Conservation (phyloP, 1,140 invertebrate genomes). For the Callitettix versicolor region DNA sequence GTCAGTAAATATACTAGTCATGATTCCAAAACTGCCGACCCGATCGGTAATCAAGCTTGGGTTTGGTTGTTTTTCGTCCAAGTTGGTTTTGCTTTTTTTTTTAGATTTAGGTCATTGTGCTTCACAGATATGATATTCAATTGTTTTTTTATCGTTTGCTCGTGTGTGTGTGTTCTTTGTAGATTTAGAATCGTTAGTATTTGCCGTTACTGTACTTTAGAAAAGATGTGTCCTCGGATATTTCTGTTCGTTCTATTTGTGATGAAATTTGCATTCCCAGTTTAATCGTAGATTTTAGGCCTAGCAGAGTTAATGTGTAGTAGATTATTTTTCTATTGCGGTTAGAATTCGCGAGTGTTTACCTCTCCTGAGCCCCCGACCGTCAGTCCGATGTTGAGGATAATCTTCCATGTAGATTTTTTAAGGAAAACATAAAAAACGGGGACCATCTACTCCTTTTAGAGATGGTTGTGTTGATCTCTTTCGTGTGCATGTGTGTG, state of each 20-base stretch:
- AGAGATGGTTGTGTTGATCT: constrained; percentile 11
- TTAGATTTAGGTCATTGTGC: too few relatives aligned
- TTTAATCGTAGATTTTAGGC: constrained; percentile 15
- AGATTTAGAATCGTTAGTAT: constrained; percentile 2
- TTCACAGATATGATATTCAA: too few relatives aligned
- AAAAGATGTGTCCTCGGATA: not conserved
- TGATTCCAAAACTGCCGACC: too few relatives aligned
- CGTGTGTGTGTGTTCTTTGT: not conserved
- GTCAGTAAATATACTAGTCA: too few relatives aligned
- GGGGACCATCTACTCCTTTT: constrained; percentile 9
- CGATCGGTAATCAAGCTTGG: too few relatives aligned
- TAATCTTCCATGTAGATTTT: constrained; percentile 18
- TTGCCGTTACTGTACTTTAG: constrained; percentile 4
- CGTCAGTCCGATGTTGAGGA: constrained; percentile 8
- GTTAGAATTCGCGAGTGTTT: constrained; percentile 18
- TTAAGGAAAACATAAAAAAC: not conserved
- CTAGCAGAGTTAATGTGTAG: constrained; percentile 20
- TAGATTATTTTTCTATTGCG: constrained; percentile 23
- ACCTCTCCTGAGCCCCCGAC: constrained; percentile 1
- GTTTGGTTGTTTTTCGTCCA: too few relatives aligned
- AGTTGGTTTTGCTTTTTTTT: too few relatives aligned
- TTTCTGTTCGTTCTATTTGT: too few relatives aligned
- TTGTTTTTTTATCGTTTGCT: not conserved
- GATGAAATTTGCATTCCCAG: constrained; percentile 4
- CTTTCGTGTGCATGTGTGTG: constrained; percentile 14